A percentile compares a stretch with the other conserved stretches of the same genome.
Conservation (phyloP, 2,888 invertebrate species). For the Caenorhabditis panamensis region DNA sequence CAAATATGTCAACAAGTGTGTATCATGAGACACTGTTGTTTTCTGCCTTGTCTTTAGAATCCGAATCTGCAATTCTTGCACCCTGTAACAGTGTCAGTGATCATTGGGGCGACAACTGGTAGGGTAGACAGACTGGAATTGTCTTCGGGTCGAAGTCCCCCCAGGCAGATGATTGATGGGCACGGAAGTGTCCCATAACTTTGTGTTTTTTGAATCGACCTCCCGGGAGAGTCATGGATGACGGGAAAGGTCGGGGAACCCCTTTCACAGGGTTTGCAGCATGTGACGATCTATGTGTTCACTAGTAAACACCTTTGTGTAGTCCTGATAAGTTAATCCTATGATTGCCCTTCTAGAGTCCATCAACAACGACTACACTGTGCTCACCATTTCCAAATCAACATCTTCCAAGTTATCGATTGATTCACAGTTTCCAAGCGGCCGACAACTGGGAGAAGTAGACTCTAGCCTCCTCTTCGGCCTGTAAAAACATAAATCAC, state of each 20-base stretch:
- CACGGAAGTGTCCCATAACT: slow-evolving; percentile 52
- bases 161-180: slow-evolving; percentile 28
- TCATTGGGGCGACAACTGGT: neutral
- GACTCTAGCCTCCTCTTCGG: slow-evolving; percentile 56
- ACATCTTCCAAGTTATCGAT: too few species aligned
- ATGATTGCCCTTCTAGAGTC: neutral
- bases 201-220: slow-evolving; percentile 19
- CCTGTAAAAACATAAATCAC: slow-evolving; percentile 55
- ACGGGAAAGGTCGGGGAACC: neutral
- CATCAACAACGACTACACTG: too few species aligned
- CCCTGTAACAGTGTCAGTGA: neutral
- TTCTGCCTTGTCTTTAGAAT: neutral
- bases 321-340: too few species aligned
- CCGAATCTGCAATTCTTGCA: slow-evolving; percentile 15
- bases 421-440: slow-evolving; percentile 49
- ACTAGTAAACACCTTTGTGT: too few species aligned
- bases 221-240: neutral
- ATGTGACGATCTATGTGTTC: too few species aligned
- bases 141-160: slow-evolving; percentile 12
- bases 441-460: slow-evolving; percentile 54
- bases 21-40: neutral
- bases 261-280: too few species aligned
- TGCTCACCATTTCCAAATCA: neutral
- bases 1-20: neutral
- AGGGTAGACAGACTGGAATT: slow-evolving; percentile 30